phyloP scores from a whole-genome alignment of 2,888 invertebrate species.

The Cheiracanthium punctorium region DNA sequence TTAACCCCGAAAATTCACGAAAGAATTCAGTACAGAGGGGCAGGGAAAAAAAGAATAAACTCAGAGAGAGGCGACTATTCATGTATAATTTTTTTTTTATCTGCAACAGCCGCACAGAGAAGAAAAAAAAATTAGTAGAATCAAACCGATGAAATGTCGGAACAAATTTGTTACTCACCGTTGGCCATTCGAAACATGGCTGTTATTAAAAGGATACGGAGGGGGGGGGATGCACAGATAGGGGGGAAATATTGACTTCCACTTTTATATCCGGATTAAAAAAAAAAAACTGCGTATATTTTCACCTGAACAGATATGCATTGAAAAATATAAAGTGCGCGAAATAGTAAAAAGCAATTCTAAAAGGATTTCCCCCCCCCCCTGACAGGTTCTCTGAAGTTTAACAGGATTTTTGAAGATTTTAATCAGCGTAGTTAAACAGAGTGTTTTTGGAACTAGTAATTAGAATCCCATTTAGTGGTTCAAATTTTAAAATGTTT shows the following conservation, averaged over 20 bases:
- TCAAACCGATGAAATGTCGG: constrained; percentile 10
- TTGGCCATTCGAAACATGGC: constrained; percentile 29
- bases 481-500: too few species aligned
- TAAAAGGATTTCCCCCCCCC: too few species aligned
- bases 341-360: neutral
- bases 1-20: neutral
- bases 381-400: neutral
- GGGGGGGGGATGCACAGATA: neutral
- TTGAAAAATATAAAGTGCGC: neutral
- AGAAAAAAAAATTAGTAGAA: constrained; percentile 11
- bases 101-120: neutral
- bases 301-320: constrained; percentile 9
- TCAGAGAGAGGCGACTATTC: neutral
- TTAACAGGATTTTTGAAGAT: neutral
- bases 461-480: neutral
- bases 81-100: neutral
- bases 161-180: constrained; percentile 27
- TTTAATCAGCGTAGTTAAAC: neutral
- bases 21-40: neutral
- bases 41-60: neutral
- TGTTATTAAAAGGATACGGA: constrained; percentile 24
- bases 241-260: constrained; percentile 7
- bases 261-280: constrained; percentile 4
- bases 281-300: neutral
- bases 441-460: neutral